Base-by-base conservation (phyloP, 2,888 invertebrate genomes). In the Aplocera efformata region DNA sequence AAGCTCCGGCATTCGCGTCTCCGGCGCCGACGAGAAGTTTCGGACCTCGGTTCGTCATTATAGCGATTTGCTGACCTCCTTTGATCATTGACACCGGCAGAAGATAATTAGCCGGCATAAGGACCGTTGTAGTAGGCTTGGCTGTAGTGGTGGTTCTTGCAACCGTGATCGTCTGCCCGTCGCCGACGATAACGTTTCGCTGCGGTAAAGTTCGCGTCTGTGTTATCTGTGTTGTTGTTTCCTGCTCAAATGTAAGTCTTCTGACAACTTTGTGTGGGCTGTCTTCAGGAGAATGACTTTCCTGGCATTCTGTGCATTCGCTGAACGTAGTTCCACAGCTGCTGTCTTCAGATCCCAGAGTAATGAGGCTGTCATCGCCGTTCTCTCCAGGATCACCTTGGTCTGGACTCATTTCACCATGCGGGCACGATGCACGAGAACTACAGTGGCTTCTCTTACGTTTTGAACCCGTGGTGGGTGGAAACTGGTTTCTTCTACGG, bases 321-420 rank as follows among this genome's bases (percentile, higher is more conserved):
- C 89, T 89, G 51, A 85, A 83, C 0, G 92, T 91, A 7, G 91
- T 90, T 0, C 94, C 94, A 58, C 93, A 93, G 7, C 93, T 93
- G 59, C 94, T 93, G 60, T 94, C 94, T 70, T 94, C 94, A 42
- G 94, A 94, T 1, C 93, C 93, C 85, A 93, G 91, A 0, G 93
- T 93, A 22, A 91, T 79, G 8, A 92, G 90, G 4, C 91, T 88
- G 60, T 94, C 94, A 29, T 94, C 94, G 6, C 90, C 86, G n/a
- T 89, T 30, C 7, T 45, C 45, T n/a, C 45, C 45, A 7, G 34
- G 32, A 25, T 17, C 93, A 7, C 90, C 85, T 8, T 89, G 72
- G 4, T 85, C 85, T 21, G 90, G 92, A 58, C 92, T 92, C 59
- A 90, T 71, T 34, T 92, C 92, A 0, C 35, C 35, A 6, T 29